These are phyloP conservation scores for Anisognathus igniventris DNA, from an alignment of 2,797 vertebrate genomes.

Conservation along the genomic window DNA sequence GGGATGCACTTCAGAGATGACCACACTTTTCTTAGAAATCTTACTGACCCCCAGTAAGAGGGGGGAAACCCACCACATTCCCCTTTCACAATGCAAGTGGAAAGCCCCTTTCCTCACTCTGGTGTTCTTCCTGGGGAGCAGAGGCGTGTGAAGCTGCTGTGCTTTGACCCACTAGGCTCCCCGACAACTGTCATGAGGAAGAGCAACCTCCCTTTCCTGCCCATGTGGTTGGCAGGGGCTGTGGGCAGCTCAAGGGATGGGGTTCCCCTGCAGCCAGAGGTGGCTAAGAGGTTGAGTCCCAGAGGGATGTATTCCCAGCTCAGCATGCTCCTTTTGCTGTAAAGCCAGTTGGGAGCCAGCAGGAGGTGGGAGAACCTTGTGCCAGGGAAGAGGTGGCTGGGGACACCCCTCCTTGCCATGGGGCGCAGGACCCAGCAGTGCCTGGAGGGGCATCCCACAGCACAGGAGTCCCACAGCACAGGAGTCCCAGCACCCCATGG, in stretches of 20 bases:
- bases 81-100: neutral
- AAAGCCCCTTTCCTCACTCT: conserved; percentile 44
- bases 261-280: neutral
- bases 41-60: neutral
- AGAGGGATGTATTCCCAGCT: neutral
- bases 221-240: neutral
- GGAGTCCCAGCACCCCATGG: neutral
- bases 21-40: conserved; percentile 33
- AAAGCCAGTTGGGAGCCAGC: neutral
- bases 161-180: neutral
- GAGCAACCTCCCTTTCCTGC: neutral
- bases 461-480: rapidly evolving
- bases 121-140: neutral
- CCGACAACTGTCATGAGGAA: neutral
- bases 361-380: rapidly evolving
- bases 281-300: neutral
- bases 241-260: rapidly evolving
- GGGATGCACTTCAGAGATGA: neutral
- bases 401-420: rapidly evolving
- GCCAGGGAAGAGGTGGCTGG: neutral
- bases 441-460: neutral
- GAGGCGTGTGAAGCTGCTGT: neutral
- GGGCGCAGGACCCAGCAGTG: neutral
- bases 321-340: rapidly evolving
- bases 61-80: neutral